Evolutionary conservation across 2,888 invertebrate species (phyloP).

Genomic region (Amphiduros pacificus): DNA sequence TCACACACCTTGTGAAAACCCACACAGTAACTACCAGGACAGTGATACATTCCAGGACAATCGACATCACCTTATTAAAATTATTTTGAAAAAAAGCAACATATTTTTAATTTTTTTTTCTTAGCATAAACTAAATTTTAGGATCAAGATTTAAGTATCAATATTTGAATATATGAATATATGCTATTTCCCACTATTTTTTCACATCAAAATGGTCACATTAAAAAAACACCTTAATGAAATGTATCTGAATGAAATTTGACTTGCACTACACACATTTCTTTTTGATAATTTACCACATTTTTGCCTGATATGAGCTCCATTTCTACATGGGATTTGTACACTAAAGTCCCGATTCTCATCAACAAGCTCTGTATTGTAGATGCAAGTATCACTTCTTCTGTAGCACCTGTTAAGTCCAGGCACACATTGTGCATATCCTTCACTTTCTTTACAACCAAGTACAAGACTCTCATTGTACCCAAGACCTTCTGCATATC

Average conservation of each 20-base stretch:
- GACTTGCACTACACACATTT: no score
- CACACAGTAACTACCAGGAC: conserved; percentile 28
- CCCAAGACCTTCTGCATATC: not conserved
- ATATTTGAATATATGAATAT: not conserved
- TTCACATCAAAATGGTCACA: no score
- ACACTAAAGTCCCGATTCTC: not conserved
- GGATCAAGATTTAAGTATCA: not conserved
- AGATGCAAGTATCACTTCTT: conserved; percentile 13
- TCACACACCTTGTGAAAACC: conserved; percentile 27
- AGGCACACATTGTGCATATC: conserved; percentile 11
- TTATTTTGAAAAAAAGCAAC: not conserved
- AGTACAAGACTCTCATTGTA: no score
- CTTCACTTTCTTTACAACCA: no score
- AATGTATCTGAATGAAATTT: no score
- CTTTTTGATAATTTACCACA: conserved; percentile 26
- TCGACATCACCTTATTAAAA: conserved; percentile 22
- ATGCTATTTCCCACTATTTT: not conserved
- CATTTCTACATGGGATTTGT: conserved; percentile 20
- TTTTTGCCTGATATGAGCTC: conserved; percentile 20
- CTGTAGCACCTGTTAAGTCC: conserved; percentile 14
- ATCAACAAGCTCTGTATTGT: conserved; percentile 17
- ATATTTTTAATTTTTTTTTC: not conserved
- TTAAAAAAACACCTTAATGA: no score
- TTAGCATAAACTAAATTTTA: not conserved
- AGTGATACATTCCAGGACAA: conserved; percentile 28